Evolutionary conservation across 2,113 vertebrate species (phyloP).

Genomic region (Ceratotherium simum): DNA sequence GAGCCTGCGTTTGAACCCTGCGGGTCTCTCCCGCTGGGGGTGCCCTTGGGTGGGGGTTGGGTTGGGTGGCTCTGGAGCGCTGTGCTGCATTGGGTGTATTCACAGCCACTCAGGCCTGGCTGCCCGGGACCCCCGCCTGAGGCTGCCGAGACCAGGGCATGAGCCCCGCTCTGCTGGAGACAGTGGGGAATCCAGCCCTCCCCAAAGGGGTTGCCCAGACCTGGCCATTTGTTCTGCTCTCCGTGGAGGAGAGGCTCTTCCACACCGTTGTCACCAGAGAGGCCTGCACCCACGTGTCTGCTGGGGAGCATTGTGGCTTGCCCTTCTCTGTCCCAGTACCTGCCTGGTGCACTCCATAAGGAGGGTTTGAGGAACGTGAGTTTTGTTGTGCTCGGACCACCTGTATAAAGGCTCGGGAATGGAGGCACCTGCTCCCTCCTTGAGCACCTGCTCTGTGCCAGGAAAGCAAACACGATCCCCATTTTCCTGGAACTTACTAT

Average conservation of each 20-base stretch:
- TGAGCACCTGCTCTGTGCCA: background rate
- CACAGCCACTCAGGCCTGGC: background rate
- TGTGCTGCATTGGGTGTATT: background rate
- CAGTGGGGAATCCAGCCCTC: background rate
- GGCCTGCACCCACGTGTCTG: background rate
- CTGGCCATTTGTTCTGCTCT: background rate
- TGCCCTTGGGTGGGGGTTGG: background rate
- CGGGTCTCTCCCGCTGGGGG: rapidly evolving
- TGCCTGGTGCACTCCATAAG: background rate
- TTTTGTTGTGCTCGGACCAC: background rate
- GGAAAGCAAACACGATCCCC: background rate
- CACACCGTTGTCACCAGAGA: background rate
- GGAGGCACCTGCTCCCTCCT: background rate
- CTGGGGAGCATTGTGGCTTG: background rate
- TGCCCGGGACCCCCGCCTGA: background rate
- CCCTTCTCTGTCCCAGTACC: background rate
- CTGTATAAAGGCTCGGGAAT: background rate
- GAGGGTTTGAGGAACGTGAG: background rate
- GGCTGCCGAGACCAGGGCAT: background rate
- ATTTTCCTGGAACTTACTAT: background rate
- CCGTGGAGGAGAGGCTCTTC: background rate
- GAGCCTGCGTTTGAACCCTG: too few species aligned
- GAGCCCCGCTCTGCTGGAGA: background rate
- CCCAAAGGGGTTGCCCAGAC: too few species aligned
- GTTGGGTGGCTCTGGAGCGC: background rate